Evolutionary conservation across 2,113 vertebrate species (phyloP).

Genomic region (Carlito syrichta): DNA sequence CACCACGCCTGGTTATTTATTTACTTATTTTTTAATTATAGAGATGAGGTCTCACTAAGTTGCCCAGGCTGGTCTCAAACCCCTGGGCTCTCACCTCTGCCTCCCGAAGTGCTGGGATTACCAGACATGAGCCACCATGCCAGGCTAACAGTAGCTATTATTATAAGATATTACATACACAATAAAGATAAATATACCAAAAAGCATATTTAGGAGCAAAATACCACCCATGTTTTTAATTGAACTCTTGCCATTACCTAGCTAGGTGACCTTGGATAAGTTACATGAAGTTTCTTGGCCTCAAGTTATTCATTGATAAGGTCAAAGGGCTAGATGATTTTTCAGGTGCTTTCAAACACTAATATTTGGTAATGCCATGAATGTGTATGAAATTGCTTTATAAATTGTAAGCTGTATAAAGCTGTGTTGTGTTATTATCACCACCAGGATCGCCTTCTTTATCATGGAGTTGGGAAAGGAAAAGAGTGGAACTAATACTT

Average conservation of each 20-base stretch:
- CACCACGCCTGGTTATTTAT: too few species aligned
- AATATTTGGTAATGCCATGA: not conserved
- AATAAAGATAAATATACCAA: not conserved
- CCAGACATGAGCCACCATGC: too few species aligned
- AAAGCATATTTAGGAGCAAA: not conserved
- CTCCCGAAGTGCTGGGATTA: too few species aligned
- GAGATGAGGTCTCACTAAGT: too few species aligned
- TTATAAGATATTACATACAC: not conserved
- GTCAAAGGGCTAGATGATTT: not conserved
- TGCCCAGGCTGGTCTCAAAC: too few species aligned
- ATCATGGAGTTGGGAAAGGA: not conserved
- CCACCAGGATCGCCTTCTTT: not conserved
- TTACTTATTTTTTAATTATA: too few species aligned
- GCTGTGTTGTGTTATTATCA: not conserved
- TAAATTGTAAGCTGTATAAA: not conserved
- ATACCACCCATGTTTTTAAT: not conserved
- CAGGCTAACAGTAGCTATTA: not conserved
- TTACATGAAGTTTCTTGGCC: not conserved
- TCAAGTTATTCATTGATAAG: not conserved
- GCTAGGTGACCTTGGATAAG: not conserved
- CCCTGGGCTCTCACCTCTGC: too few species aligned
- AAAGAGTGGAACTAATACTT: not conserved
- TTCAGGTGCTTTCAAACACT: not conserved
- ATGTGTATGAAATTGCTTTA: not conserved
- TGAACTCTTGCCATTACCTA: not conserved